phyloP scores from a whole-genome alignment of 2,888 invertebrate genomes.

The Cancer borealis region DNA sequence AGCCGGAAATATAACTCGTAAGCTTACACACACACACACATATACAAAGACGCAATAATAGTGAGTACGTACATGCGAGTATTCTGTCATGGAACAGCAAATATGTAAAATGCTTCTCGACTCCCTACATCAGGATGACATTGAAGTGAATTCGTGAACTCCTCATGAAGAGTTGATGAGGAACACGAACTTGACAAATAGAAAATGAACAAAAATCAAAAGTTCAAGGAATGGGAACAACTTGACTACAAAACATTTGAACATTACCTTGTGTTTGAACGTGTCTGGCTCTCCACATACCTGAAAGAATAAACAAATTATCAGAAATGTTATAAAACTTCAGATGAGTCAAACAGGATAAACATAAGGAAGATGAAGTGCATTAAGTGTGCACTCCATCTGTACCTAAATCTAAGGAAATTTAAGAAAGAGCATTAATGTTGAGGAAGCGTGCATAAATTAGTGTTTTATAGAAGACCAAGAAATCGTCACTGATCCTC shows the following conservation, averaged over 20 bases:
- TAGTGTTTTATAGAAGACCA: neutral
- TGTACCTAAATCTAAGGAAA: neutral
- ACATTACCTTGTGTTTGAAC: slow-evolving; percentile 14
- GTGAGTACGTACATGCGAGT: too few species aligned
- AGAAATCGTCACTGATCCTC: neutral
- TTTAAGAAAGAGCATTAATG: neutral
- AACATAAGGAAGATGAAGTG: neutral
- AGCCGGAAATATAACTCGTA: neutral
- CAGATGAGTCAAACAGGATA: neutral
- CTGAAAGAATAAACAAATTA: neutral
- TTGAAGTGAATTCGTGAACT: neutral
- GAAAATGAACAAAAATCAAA: neutral
- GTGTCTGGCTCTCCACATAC: neutral
- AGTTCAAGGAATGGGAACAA: neutral
- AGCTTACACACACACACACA: neutral
- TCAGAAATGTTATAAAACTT: neutral
- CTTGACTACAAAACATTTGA: neutral
- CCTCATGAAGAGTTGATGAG: neutral
- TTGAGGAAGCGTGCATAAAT: neutral
- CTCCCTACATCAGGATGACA: too few species aligned
- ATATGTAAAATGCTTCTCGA: too few species aligned
- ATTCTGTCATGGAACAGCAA: too few species aligned
- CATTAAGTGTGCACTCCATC: neutral
- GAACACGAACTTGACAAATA: neutral
- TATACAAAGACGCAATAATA: neutral